Percentiles rank a stretch among this genome's conserved stretches.
phyloP scores from a whole-genome alignment of 2,113 vertebrate species.

The Hippocampus guttulatus region DNA sequence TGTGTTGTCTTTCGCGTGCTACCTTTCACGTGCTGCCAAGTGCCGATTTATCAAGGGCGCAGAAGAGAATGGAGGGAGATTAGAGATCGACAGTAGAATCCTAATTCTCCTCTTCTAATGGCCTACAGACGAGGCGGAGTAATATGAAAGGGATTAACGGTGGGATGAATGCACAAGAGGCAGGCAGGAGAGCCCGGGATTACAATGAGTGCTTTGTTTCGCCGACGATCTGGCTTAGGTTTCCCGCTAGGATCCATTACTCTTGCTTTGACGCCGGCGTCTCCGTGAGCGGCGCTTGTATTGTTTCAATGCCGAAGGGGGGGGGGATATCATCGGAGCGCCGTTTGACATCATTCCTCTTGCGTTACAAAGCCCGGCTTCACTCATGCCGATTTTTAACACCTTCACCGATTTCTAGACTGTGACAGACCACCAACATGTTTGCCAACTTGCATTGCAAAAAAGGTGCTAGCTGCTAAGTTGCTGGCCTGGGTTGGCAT shows the following conservation, averaged over 20 bases:
- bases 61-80: conserved; percentile 37
- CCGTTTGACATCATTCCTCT: conserved; percentile 56
- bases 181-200: conserved; percentile 40
- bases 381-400: not conserved
- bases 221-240: conserved; percentile 54
- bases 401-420: not conserved
- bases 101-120: conserved; percentile 55
- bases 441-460: too few relatives aligned
- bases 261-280: conserved; percentile 67
- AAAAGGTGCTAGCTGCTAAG: too few relatives aligned
- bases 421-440: too few relatives aligned
- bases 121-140: conserved; percentile 54
- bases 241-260: conserved; percentile 65
- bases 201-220: conserved; percentile 69
- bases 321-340: conserved; percentile 43
- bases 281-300: conserved; percentile 45
- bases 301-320: conserved; percentile 55
- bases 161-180: conserved; percentile 55
- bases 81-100: conserved; percentile 54
- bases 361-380: not conserved
- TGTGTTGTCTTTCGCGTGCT: conserved; percentile 26
- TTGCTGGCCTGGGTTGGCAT: too few relatives aligned
- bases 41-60: conserved; percentile 40
- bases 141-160: conserved; percentile 66
- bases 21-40: conserved; percentile 13